These are phyloP conservation scores for Smittia aterrima DNA, from an alignment of 2,888 invertebrate species.

Conservation along the genomic window DNA sequence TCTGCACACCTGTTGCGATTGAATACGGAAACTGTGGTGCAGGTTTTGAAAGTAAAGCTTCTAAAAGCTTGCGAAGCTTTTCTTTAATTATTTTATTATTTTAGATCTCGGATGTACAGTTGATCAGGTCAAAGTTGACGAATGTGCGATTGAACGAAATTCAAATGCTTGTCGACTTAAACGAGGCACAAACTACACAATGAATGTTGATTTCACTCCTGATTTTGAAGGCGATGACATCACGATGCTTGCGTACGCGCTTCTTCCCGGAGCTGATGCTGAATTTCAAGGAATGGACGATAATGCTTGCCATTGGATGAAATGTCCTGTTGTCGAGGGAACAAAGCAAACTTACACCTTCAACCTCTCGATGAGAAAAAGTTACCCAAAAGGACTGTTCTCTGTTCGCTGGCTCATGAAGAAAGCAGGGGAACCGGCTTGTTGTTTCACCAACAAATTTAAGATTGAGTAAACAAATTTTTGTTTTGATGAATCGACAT, in stretches of 20 bases:
- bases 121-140: conserved; percentile 11
- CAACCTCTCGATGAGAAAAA: background rate
- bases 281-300: conserved; percentile 21
- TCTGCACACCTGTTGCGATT: background rate
- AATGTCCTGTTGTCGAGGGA: conserved; percentile 13
- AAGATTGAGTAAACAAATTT: conserved; percentile 16
- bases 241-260: background rate
- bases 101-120: conserved; percentile 3
- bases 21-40: background rate
- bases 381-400: conserved; percentile 6
- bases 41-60: conserved; percentile 13
- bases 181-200: background rate
- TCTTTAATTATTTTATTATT: background rate
- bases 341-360: conserved; percentile 1
- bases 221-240: conserved; percentile 33
- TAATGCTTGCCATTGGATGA: conserved; percentile 34
- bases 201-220: conserved; percentile 28
- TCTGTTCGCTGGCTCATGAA: conserved; percentile 17
- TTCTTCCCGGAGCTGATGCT: background rate
- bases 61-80: background rate
- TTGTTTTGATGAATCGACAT: background rate
- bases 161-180: background rate
- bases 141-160: background rate
- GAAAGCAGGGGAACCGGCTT: background rate
- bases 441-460: conserved; percentile 33